Conservation (phyloP, 2,888 invertebrate species). For the Dynastes hyllus region DNA sequence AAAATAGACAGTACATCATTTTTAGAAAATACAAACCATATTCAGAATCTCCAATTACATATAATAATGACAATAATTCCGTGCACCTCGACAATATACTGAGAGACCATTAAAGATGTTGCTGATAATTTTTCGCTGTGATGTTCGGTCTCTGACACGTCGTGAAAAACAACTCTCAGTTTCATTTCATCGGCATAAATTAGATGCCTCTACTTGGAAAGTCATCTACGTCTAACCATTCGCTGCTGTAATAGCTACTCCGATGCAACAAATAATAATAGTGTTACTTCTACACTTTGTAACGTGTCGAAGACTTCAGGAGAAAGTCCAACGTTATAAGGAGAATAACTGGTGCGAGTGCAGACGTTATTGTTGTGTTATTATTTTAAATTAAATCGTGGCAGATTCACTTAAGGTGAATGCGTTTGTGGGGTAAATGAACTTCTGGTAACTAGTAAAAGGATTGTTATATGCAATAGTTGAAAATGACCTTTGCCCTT, state of each 20-base stretch:
- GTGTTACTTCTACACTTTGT: constrained; percentile 15
- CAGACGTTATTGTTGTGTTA: background rate
- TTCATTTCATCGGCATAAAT: constrained; percentile 26
- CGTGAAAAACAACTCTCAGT: constrained; percentile 14
- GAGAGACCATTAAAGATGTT: background rate
- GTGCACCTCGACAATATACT: too few relatives aligned
- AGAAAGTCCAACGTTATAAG: constrained; percentile 7
- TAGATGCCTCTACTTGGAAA: constrained; percentile 10
- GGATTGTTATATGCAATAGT: too few relatives aligned
- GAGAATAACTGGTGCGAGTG: background rate
- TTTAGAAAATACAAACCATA: too few relatives aligned
- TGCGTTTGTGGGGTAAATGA: background rate
- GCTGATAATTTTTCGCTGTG: background rate
- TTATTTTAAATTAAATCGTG: too few relatives aligned
- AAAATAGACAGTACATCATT: too few relatives aligned
- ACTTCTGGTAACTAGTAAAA: too few relatives aligned
- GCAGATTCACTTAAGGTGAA: background rate
- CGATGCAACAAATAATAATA: constrained; percentile 20
- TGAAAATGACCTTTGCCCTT: too few relatives aligned
- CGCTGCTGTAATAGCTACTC: constrained; percentile 23
- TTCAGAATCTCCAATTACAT: too few relatives aligned
- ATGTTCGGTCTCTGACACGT: background rate
- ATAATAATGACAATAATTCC: too few relatives aligned
- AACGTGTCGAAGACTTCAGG: constrained; percentile 10
- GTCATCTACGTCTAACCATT: constrained; percentile 1